Evolutionary conservation across 2,888 invertebrate species (phyloP).

Genomic region (Luperina testacea): DNA sequence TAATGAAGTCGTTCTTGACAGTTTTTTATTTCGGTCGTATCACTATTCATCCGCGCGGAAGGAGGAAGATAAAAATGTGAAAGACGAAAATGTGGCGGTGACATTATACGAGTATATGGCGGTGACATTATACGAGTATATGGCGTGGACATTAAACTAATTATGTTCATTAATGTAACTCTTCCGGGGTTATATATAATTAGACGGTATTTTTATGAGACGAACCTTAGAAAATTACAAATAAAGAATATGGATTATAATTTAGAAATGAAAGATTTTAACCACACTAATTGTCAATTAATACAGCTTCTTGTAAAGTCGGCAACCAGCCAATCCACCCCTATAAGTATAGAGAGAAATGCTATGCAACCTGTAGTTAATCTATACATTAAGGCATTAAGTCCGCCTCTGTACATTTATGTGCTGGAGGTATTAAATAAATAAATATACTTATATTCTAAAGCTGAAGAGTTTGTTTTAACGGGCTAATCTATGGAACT

Average conservation of each 20-base stretch:
- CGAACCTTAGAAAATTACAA: neutral
- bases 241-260: neutral
- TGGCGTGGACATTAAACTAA: conserved; percentile 36
- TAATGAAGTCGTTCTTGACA: conserved; percentile 7
- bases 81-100: conserved; percentile 25
- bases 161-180: conserved; percentile 37
- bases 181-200: neutral
- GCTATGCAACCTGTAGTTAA: neutral
- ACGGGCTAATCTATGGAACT: too few species aligned
- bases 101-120: too few species aligned
- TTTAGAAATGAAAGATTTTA: neutral
- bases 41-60: conserved; percentile 43
- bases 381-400: too few species aligned
- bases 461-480: too few species aligned
- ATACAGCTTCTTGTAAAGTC: neutral
- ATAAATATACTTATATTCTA: neutral
- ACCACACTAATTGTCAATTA: neutral
- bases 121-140: too few species aligned
- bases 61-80: conserved; percentile 51
- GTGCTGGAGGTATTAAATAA: too few species aligned
- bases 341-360: neutral
- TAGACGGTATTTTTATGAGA: neutral
- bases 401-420: too few species aligned
- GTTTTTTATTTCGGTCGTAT: conserved; percentile 42
- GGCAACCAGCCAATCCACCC: too few species aligned